Base-by-base conservation (phyloP, 2,797 vertebrate species). In the Cyprinella venusta region DNA sequence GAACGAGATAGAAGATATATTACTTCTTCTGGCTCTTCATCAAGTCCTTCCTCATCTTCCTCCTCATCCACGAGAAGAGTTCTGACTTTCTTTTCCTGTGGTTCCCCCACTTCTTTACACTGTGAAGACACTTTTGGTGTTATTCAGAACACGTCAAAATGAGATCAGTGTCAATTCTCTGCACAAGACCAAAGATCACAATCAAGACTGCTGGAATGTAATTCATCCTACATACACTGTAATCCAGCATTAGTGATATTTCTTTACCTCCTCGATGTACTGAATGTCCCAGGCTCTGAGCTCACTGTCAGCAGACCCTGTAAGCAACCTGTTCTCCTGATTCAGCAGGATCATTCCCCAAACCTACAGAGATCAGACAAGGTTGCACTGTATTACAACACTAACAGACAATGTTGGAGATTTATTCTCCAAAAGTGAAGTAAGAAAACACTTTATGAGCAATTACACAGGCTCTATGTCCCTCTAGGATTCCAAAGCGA, bases 261-360 rank as follows among this genome's bases (percentile, higher is more conserved):
- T 72, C 13, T 91, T 95, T 93, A 98, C 98, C 96, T 96, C 95
- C 71, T 97, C 88, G 67, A 96, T 90, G 85, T 96, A 97, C 0
- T 40, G 38, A 80, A 99, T 92, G 90, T 97, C 94, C 98, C 98
- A 99, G 56, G 94, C 97, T 70, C 98, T 91, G 12, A 99, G 96
- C 79, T 99, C 98, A 79, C 97, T 99, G 95, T 99, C 98, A 1
- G 95, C 94, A 1, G 97, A 95, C 10, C 98, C 98, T 0, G 97
- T 98, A 64, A 99, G 84, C 87, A 99, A 92, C 76, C 96, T 91
- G 56, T 89, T 95, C 89, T 97, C 96, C 87, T 94, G 86, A 0
- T 97, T 96, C 76, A 98, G 81, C 88, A 99, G 90, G 72, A 91
- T 94, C 94, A 98, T 94, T 0, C 96, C 96, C 98, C 98, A 99